Evolutionary conservation across 1,140 invertebrate genomes (phyloP).

Genomic region (Drosophila lacteicornis): DNA sequence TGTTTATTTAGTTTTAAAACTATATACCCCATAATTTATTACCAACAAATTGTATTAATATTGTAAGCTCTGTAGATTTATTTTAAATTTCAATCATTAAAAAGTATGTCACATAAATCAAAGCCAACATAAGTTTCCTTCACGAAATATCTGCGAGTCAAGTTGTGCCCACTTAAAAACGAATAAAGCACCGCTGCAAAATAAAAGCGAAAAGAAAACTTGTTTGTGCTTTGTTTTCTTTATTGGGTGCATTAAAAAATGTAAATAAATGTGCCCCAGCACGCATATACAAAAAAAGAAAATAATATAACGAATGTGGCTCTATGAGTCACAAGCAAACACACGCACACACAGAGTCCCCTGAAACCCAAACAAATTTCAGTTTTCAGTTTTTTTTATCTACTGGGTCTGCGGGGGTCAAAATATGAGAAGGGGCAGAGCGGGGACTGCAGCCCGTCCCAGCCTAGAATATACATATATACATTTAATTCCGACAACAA

Average conservation of each 20-base stretch:
- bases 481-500: conserved; percentile 76
- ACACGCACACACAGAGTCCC: conserved; percentile 19
- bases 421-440: not conserved
- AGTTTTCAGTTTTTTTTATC: conserved; percentile 50
- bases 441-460: conserved; percentile 9
- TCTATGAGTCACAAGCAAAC: conserved; percentile 41
- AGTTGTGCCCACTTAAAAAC: conserved; percentile 49
- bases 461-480: conserved; percentile 75
- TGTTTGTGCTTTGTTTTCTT: conserved; percentile 60
- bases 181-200: conserved; percentile 43
- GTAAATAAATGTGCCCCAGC: conserved; percentile 64
- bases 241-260: conserved; percentile 71
- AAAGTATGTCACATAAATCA: conserved; percentile 19
- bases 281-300: conserved; percentile 44
- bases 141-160: conserved; percentile 14
- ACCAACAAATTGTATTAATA: not conserved
- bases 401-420: conserved; percentile 18
- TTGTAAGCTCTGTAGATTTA: not conserved
- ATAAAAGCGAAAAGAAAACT: conserved; percentile 46
- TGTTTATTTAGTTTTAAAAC: too few species aligned
- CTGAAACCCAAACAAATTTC: conserved; percentile 53
- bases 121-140: conserved; percentile 5
- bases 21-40: not conserved
- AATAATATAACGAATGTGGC: conserved; percentile 31
- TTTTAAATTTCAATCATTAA: not conserved